phyloP scores from a whole-genome alignment of 37 sponge, comb jelly and placozoan species.

The Axinella damicornis region DNA sequence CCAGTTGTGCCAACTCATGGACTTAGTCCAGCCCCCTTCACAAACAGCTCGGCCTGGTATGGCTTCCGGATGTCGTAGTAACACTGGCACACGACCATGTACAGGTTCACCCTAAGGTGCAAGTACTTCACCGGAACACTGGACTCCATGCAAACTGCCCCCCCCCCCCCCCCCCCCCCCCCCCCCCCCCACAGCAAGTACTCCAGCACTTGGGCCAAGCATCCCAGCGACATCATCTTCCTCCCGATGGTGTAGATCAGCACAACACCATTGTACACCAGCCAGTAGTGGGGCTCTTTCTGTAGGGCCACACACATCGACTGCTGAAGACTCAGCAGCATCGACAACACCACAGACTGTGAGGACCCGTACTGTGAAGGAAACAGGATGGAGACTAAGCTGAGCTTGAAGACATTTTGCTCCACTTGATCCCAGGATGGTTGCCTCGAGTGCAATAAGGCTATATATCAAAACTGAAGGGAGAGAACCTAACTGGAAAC shows the following conservation, averaged over 20 bases:
- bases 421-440: no score
- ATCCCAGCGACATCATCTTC: conserved; percentile 17
- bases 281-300: conserved; percentile 63
- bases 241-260: conserved; percentile 38
- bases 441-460: no score
- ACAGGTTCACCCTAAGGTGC: conserved; percentile 72
- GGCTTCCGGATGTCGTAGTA: conserved; percentile 71
- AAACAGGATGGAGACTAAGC: not conserved
- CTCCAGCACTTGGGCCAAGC: conserved; percentile 38
- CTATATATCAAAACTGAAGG: no score
- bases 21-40: conserved; percentile 84
- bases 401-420: no score
- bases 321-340: conserved; percentile 17
- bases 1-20: conserved; percentile 80
- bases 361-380: conserved; percentile 14
- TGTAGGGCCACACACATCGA: conserved; percentile 29
- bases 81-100: conserved; percentile 82
- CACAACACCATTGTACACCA: conserved; percentile 57
- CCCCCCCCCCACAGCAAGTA: conserved; percentile 90
- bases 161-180: no score
- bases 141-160: conserved; percentile 79
- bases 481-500: no score
- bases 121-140: conserved; percentile 83
- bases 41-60: conserved; percentile 83
- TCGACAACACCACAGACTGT: not conserved